Evolutionary conservation across 2,888 invertebrate genomes (phyloP), one percentile per base, ranked within the genome.

Genomic region (Drosophila leonis): DNA sequence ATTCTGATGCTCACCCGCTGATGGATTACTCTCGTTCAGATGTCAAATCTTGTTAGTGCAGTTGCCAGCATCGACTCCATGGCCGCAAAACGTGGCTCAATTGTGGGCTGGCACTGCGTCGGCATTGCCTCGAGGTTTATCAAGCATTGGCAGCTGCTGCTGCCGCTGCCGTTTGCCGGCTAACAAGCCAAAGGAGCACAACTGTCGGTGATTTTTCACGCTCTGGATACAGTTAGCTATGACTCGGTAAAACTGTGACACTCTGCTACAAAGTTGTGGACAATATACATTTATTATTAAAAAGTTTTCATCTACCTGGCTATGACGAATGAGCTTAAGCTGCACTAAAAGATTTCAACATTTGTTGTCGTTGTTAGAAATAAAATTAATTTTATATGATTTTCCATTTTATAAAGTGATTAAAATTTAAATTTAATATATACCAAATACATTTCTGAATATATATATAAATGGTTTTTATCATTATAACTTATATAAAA

Each of bases 21-120:
- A 86, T 86, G 85, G 87, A 86, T 86, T 87, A 82, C 83, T 70
- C 80, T 78, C 85, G 82, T 86, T 87, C 78, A 85, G 83, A 85
- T 85, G 87, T 87, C 85, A 84, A 83, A 75, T 78, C 83, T 85
- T 87, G 83, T 86, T 86, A 82, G 85, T 82, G 69, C 42, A 62
- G 57, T 64, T 60, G 61, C 49, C 66, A 41, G 44, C 51, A 39
- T 48, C 51, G 55, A 49, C 64, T 61, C 48, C 54, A 24, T 60
- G 33, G 54, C 64, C 31, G 18, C 49, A 49, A 44, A 61, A 55
- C 35, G 57, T 67, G 67, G 74, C 78, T 29, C 66, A 63, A 55
- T 68, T 76, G 76, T 51, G 68, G 70, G 48, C 60, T 60, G 57
- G 49, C 46, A 72, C 46, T 44, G 66, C 57, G 60, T 62, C 64